phyloP scores from a whole-genome alignment of 2,113 vertebrate genomes.

The Ammodytes marinus region DNA sequence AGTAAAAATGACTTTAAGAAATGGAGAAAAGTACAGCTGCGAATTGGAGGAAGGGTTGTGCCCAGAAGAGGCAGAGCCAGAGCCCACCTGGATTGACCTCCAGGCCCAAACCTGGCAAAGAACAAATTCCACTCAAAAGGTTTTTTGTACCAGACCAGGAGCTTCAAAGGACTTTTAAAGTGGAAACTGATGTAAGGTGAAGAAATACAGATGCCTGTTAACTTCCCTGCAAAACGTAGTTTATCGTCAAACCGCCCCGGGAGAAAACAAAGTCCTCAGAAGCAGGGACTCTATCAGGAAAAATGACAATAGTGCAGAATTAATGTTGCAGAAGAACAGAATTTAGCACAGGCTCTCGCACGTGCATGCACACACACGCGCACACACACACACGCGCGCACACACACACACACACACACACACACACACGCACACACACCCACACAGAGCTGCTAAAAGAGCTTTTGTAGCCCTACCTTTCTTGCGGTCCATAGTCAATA shows the following conservation, averaged over 20 bases:
- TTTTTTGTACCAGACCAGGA: neutral
- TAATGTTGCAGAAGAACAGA: conserved; percentile 22
- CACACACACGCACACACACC: too few species aligned
- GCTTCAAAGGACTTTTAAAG: conserved; percentile 35
- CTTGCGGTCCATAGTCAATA: conserved; percentile 57
- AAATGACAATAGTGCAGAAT: conserved; percentile 28
- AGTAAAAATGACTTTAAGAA: conserved; percentile 34
- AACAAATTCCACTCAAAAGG: conserved; percentile 11
- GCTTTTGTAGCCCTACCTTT: conserved; percentile 34
- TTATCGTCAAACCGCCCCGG: conserved; percentile 14
- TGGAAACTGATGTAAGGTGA: conserved; percentile 68
- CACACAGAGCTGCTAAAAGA: conserved; percentile 19
- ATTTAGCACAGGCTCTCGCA: neutral
- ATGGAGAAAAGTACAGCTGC: neutral
- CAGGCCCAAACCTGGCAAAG: conserved; percentile 15
- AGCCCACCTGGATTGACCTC: neutral
- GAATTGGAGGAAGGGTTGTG: too few species aligned
- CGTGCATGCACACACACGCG: too few species aligned
- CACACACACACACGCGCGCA: too few species aligned
- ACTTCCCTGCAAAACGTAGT: conserved; percentile 29
- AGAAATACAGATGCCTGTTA: conserved; percentile 54
- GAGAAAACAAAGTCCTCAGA: conserved; percentile 23
- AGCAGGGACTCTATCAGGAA: conserved; percentile 22
- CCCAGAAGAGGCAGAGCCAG: neutral
- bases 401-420: neutral